Base-by-base conservation (phyloP, 1,140 invertebrate species). In the Luehdorfia chinensis region DNA sequence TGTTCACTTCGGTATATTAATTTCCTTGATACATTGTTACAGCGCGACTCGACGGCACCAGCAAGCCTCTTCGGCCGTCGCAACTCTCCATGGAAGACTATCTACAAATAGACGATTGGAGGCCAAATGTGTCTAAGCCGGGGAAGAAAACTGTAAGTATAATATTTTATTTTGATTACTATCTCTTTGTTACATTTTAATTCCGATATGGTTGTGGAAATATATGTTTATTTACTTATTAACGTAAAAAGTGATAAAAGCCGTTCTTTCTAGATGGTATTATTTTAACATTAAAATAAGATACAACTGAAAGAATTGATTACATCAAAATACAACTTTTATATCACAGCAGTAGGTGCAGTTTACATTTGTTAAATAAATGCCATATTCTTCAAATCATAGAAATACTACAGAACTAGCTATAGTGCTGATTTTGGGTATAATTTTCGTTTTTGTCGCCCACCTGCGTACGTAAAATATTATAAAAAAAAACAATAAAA, bases 21-120 rank as follows among this genome's bases (percentile, higher is more conserved):
- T n/a, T n/a, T n/a, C n/a, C n/a, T n/a, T n/a, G 45, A 55, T 75
- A 70, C 53, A 61, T 84, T 89, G 59, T 92, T 92, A 4, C 86
- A 97, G 96, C 96, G 69, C 93, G 94, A 54, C 89, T 98, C 78
- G 96, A 98, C 88, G 96, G 96, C 41, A 91, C 87, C 55, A 91
- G 73, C 77, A 91, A 90, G 66, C 90, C 90, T 1, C 87, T 91
- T 23, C 87, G 89, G 19, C 66, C 86, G 7, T 87, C 87, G 15
- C 84, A 88, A 53, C 87, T 90, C 51, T 93, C 93, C 49, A 95
- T 98, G 91, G 95, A 97, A 84, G 95, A 97, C 72, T 98, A 95
- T 89, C 89, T 98, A 39, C 94, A 95, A 84, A 79, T 97, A 80
- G 93, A 96, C 52, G 94, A 96, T 55, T 96, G 90, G 92, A 71